These are phyloP conservation scores for Drosophila persimilis DNA, from an alignment of 1,140 invertebrate genomes.

Conservation along the genomic window DNA sequence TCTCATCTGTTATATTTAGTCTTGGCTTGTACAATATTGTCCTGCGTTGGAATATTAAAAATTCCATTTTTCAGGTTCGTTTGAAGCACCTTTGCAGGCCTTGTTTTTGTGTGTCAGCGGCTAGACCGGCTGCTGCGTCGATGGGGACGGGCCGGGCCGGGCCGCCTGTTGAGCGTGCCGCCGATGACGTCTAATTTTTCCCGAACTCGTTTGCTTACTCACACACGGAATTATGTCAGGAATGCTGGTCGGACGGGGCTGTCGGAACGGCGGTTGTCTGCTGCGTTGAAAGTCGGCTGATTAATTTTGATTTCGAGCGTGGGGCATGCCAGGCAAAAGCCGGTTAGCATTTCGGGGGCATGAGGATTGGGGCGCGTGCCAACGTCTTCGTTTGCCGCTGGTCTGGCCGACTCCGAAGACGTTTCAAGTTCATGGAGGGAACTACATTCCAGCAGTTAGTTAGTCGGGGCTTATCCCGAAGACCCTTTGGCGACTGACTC, in stretches of 20 bases:
- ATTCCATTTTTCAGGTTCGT: slow-evolving; percentile 40
- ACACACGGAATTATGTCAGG: slow-evolving; percentile 79
- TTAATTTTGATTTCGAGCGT: slow-evolving; percentile 53
- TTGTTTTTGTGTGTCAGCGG: neutral
- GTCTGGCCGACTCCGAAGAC: neutral
- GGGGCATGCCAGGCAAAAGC: slow-evolving; percentile 46
- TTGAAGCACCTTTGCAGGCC: no score
- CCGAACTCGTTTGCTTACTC: slow-evolving; percentile 79
- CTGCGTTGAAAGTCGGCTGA: slow-evolving; percentile 57
- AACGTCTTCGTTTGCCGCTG: slow-evolving; percentile 30
- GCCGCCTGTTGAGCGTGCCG: neutral
- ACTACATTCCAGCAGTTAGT: slow-evolving; percentile 38
- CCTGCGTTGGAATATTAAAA: slow-evolving; percentile 49
- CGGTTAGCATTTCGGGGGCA: slow-evolving; percentile 55
- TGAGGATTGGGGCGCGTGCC: slow-evolving; percentile 57
- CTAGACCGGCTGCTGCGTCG: slow-evolving; percentile 18
- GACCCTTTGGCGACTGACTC: slow-evolving; percentile 44
- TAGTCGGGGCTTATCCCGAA: slow-evolving; percentile 29
- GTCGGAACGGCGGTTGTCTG: slow-evolving; percentile 32
- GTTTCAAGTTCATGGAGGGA: slow-evolving; percentile 22
- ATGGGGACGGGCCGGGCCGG: slow-evolving; percentile 10
- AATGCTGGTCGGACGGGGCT: slow-evolving; percentile 61
- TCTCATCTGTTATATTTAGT: slow-evolving; percentile 22
- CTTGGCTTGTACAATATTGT: slow-evolving; percentile 9
- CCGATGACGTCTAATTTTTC: slow-evolving; percentile 76